Evolutionary conservation across 2,113 vertebrate species (phyloP).

Genomic region (Monarcha castaneiventris): DNA sequence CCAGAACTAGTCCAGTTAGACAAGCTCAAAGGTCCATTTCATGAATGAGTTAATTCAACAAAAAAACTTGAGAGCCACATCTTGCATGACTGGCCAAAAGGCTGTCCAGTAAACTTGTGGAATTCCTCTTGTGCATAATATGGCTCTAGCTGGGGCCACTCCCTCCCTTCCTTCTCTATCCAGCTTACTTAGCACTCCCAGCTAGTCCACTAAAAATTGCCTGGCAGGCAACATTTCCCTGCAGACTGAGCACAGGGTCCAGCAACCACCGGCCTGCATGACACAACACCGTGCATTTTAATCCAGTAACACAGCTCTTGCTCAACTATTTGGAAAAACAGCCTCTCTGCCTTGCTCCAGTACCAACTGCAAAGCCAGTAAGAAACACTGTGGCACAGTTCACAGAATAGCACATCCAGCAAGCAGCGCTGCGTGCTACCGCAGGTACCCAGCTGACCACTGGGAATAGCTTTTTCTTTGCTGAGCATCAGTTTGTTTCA

Average conservation of each 20-base stretch:
- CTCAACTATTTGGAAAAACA: background rate
- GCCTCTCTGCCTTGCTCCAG: background rate
- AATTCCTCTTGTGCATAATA: background rate
- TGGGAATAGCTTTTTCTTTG: background rate
- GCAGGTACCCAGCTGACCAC: background rate
- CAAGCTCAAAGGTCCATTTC: background rate
- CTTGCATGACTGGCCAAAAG: background rate
- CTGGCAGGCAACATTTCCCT: background rate
- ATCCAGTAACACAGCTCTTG: background rate
- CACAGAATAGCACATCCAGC: background rate
- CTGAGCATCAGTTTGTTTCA: background rate
- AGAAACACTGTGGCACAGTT: background rate
- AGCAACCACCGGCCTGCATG: background rate
- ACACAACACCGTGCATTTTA: background rate
- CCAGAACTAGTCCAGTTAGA: background rate
- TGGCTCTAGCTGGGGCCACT: background rate
- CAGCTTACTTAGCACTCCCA: background rate
- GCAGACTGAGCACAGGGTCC: background rate
- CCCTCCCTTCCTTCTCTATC: background rate
- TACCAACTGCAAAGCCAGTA: background rate
- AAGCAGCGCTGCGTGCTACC: background rate
- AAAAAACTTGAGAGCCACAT: background rate
- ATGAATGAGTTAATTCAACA: background rate
- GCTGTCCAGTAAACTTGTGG: background rate
- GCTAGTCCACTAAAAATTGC: background rate